Evolutionary conservation across 2,888 invertebrate genomes (phyloP).

Genomic region (Sarcophaga caerulescens): DNA sequence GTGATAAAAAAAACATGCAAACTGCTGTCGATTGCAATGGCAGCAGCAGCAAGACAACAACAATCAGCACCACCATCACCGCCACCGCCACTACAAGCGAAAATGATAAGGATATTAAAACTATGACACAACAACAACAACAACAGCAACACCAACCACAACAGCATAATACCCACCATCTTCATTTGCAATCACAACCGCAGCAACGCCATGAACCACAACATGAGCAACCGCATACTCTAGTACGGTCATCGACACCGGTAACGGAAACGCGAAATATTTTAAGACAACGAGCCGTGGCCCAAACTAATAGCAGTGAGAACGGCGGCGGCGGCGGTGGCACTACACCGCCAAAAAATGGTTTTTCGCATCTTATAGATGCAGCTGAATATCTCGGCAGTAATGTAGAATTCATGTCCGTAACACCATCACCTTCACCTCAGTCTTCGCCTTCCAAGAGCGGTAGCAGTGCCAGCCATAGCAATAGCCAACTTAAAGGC

Average conservation of each 20-base stretch:
- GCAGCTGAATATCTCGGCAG: slow-evolving; percentile 74
- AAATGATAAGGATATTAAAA: slow-evolving; percentile 61
- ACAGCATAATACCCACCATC: slow-evolving; percentile 29
- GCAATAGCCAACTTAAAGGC: slow-evolving; percentile 42
- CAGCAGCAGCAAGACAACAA: slow-evolving; percentile 70
- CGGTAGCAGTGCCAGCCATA: slow-evolving; percentile 60
- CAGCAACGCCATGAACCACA: slow-evolving; percentile 71
- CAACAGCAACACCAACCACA: slow-evolving; percentile 50
- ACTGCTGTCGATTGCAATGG: slow-evolving; percentile 74
- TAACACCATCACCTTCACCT: slow-evolving; percentile 76
- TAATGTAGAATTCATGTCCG: slow-evolving; percentile 76
- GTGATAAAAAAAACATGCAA: slow-evolving; percentile 72
- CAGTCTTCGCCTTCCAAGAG: slow-evolving; percentile 72
- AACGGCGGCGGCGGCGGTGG: slow-evolving; percentile 61
- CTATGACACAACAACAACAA: slow-evolving; percentile 67
- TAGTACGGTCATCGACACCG: slow-evolving; percentile 9
- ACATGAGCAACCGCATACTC: slow-evolving; percentile 44
- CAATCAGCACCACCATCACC: slow-evolving; percentile 59
- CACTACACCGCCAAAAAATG: slow-evolving; percentile 44
- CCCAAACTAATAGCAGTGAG: slow-evolving; percentile 17
- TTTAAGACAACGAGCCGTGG: slow-evolving; percentile 73
- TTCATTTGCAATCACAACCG: background rate
- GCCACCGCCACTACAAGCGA: slow-evolving; percentile 52
- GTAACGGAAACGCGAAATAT: slow-evolving; percentile 56
- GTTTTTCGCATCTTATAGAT: slow-evolving; percentile 64